Conservation (phyloP, 2,797 vertebrate genomes). For the Streptopelia turtur region DNA sequence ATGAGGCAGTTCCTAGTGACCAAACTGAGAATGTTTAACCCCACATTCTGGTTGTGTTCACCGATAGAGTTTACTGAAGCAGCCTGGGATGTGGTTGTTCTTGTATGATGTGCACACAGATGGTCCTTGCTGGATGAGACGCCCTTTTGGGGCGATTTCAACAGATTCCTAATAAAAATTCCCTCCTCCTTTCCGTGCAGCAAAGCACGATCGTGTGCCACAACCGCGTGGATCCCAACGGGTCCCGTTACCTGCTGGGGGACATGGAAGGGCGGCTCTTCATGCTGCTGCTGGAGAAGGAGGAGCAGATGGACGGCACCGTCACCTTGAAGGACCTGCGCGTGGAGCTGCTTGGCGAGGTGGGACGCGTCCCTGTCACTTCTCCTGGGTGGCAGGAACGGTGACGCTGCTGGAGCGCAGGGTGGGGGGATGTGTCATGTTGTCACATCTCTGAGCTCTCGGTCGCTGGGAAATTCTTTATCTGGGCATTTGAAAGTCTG, state of each 20-base stretch:
- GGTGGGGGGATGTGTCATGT: neutral
- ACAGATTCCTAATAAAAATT: neutral
- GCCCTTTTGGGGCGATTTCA: neutral
- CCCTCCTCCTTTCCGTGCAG: slow-evolving; percentile 68
- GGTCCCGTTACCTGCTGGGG: slow-evolving; percentile 94
- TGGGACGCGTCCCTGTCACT: slow-evolving; percentile 29
- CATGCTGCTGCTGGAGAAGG: slow-evolving; percentile 97
- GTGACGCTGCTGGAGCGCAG: neutral
- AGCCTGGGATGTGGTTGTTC: neutral
- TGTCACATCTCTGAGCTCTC: neutral
- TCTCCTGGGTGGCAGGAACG: neutral
- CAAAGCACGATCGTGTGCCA: slow-evolving; percentile 99
- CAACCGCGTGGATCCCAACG: slow-evolving; percentile 97
- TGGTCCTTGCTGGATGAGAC: neutral
- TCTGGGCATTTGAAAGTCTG: too few species aligned
- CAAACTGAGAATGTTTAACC: neutral
- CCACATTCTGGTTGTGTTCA: neutral
- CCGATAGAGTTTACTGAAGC: neutral
- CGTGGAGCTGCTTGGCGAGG: slow-evolving; percentile 96
- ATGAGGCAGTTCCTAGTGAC: neutral
- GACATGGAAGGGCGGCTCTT: slow-evolving; percentile 99
- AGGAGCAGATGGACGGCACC: slow-evolving; percentile 96
- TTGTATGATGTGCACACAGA: too few species aligned
- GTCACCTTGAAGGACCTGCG: slow-evolving; percentile 95
- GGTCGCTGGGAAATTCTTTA: neutral